These are phyloP conservation scores for Allobates femoralis DNA, from an alignment of 2,797 vertebrate genomes.

Conservation along the genomic window DNA sequence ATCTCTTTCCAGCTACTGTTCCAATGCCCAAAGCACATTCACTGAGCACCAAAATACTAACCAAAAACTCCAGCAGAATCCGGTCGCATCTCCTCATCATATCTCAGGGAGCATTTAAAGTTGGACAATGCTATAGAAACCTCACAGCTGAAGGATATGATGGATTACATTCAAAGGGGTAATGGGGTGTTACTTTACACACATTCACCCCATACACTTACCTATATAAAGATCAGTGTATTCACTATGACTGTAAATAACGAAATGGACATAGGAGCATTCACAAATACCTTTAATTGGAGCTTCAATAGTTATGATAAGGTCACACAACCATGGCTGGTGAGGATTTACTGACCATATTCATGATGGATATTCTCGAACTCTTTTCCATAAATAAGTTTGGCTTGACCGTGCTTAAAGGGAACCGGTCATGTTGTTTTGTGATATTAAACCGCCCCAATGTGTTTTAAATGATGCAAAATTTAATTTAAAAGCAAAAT, in stretches of 20 bases:
- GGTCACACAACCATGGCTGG: too few relatives aligned
- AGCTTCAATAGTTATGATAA: background rate
- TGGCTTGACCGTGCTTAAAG: too few relatives aligned
- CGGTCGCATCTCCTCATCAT: background rate
- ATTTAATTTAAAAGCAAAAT: too few relatives aligned
- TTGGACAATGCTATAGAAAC: background rate
- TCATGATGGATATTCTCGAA: too few relatives aligned
- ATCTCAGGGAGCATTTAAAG: background rate
- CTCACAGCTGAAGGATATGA: background rate
- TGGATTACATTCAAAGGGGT: background rate
- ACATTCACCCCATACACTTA: background rate
- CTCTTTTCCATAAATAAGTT: too few relatives aligned
- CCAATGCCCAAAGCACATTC: conserved; percentile 29
- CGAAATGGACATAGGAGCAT: background rate
- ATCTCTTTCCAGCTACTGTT: conserved; percentile 23
- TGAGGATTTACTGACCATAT: too few relatives aligned
- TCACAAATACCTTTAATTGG: background rate
- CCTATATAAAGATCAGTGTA: background rate
- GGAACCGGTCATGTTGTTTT: too few relatives aligned
- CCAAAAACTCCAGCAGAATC: background rate
- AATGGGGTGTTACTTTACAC: background rate
- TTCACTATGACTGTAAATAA: background rate
- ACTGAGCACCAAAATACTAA: conserved; percentile 27
- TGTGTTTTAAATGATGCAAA: too few relatives aligned
- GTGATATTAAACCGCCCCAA: too few relatives aligned